Base-by-base conservation (phyloP, 2,888 invertebrate species). In the Neelides folsomi region DNA sequence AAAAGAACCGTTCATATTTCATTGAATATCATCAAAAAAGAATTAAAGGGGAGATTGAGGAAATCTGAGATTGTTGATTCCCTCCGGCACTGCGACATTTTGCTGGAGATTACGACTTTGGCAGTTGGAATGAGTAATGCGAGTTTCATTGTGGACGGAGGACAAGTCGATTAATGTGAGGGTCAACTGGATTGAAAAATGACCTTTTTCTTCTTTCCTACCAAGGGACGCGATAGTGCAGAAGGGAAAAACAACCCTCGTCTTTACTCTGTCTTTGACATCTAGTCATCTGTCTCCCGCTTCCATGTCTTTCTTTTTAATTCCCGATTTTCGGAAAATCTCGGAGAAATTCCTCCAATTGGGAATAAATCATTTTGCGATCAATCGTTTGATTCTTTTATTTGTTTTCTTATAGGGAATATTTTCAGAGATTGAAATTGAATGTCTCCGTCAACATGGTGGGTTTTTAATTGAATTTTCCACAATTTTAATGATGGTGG, bases 111-210 rank as follows among this genome's bases (percentile, higher is more conserved):
- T 39, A 49, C 35, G 48, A 41, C 35, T 41, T 40, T 41, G 40
- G 19, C 19, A 34, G 41, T 47, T 36, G 46, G 54, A 45, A 56
- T 60, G 60, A 60, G 48, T 56, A 53, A 60, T 56, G 55, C 46
- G 60, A 54, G 56, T 54, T 56, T 58, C 56, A 60, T 60, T 56
- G 58, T 57, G 52, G 27, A 49, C 56, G 43, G 44, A 46, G 43
- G 56, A 58, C 58, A 60, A 56, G 53, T 57, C 54, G 59, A 60
- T 60, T 57, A 58, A 58, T 60, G 55, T 56, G 39, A 43, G 56
- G 57, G 60, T 57, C 59, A 60, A 55, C 54, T 50, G 57, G 56
- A 54, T 60, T 60, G 60, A 60, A 60, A 60, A 60, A 60, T 60
- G 60, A 51, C 53, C 47, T 46, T 40, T 38, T 19, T 19, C 13